Conservation (phyloP, 2,113 vertebrate genomes). For the Campylomormyrus numenius region DNA sequence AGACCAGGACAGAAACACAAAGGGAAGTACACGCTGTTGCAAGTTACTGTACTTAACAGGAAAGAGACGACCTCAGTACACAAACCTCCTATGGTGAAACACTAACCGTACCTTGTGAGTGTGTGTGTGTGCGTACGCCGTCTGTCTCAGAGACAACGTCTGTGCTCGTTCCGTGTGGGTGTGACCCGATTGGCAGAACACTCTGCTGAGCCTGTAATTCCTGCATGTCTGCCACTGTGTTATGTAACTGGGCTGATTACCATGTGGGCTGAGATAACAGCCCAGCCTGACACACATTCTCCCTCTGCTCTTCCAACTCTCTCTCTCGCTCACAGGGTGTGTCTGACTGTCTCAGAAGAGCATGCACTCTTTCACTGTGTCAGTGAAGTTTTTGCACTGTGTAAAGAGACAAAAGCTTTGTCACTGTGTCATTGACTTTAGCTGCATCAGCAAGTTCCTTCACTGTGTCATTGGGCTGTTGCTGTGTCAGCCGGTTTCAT, state of each 20-base stretch:
- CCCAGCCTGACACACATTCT: conserved; percentile 40
- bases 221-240: conserved; percentile 33
- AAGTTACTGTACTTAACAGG: neutral
- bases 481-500: neutral
- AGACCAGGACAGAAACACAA: neutral
- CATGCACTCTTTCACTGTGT: neutral
- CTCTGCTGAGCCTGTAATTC: conserved; percentile 27
- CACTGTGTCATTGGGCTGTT: neutral
- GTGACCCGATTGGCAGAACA: conserved; percentile 7
- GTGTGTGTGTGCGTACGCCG: neutral
- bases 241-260: conserved; percentile 45
- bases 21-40: neutral
- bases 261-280: conserved; percentile 37
- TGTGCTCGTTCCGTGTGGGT: neutral
- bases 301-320: conserved; percentile 21
- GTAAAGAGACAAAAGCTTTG: conserved; percentile 1
- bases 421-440: neutral
- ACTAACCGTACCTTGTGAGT: neutral
- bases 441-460: neutral
- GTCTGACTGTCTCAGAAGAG: conserved; percentile 8
- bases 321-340: neutral
- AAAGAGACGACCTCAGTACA: neutral
- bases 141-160: neutral
- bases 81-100: neutral
- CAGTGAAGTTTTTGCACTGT: conserved; percentile 27